phyloP scores from a whole-genome alignment of 1,140 invertebrate genomes.

The Pomacea maculata region DNA sequence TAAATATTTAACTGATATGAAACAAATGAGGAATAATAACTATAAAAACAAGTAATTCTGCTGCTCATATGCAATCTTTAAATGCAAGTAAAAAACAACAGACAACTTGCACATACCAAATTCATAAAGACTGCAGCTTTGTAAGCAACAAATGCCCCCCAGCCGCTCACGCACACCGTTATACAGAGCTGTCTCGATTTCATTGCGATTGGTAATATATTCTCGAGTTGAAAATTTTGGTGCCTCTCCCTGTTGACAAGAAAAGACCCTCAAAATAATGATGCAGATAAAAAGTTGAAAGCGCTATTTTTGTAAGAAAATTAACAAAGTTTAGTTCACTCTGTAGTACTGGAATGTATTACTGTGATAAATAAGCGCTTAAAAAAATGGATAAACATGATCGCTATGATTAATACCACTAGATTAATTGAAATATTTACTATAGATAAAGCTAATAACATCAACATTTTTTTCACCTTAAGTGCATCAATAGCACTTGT shows the following conservation, averaged over 20 bases:
- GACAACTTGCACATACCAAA: conserved; percentile 22
- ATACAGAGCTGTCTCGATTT: conserved; percentile 41
- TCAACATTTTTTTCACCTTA: conserved; percentile 38
- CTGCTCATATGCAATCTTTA: too few relatives aligned
- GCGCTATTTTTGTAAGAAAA: too few relatives aligned
- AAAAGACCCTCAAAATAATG: not conserved
- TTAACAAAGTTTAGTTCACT: too few relatives aligned
- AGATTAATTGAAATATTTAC: too few relatives aligned
- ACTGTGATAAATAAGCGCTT: too few relatives aligned
- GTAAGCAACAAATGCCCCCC: conserved; percentile 44
- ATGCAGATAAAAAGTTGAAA: too few relatives aligned
- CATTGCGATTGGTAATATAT: conserved; percentile 38
- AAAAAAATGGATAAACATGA: not conserved
- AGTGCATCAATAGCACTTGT: conserved; percentile 54
- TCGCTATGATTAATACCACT: not conserved
- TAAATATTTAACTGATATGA: too few relatives aligned
- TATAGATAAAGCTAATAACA: not conserved
- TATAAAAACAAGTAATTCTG: too few relatives aligned
- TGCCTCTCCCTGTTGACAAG: conserved; percentile 38
- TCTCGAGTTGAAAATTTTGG: conserved; percentile 46
- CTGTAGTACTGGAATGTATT: too few relatives aligned
- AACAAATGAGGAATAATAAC: too few relatives aligned
- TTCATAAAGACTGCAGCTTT: conserved; percentile 29
- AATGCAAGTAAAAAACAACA: too few relatives aligned
- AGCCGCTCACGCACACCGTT: conserved; percentile 46